Conservation (phyloP, 2,888 invertebrate genomes). For the Omphaloscelis lunosa region DNA sequence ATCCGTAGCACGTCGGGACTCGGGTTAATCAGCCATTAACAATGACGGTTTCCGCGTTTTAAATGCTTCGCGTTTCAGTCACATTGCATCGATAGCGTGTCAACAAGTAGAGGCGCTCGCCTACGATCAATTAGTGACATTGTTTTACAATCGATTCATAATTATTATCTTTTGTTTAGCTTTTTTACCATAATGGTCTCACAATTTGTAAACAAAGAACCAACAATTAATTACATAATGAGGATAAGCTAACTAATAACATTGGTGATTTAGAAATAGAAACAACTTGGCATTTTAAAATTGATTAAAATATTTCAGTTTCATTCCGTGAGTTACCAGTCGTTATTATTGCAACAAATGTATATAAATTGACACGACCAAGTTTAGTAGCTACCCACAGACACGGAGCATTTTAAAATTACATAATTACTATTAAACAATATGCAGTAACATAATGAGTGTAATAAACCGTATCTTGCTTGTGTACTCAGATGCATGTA, state of each 20-base stretch:
- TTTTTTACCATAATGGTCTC: slow-evolving; percentile 68
- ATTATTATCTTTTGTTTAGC: slow-evolving; percentile 76
- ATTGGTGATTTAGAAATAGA: slow-evolving; percentile 45
- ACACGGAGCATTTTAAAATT: slow-evolving; percentile 26
- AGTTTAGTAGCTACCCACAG: slow-evolving; percentile 12
- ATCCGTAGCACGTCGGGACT: slow-evolving; percentile 54
- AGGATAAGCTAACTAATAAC: slow-evolving; percentile 57
- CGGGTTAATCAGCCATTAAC: slow-evolving; percentile 54
- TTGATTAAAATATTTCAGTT: slow-evolving; percentile 22
- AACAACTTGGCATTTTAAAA: slow-evolving; percentile 25
- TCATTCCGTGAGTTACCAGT: not conserved
- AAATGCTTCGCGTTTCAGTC: slow-evolving; percentile 56
- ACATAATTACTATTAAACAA: slow-evolving; percentile 41
- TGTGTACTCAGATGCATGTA: slow-evolving; percentile 51
- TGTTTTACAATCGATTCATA: slow-evolving; percentile 79
- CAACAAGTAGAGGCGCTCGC: slow-evolving; percentile 69
- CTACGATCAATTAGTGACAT: slow-evolving; percentile 84
- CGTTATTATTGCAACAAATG: slow-evolving; percentile 24
- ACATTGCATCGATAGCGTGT: slow-evolving; percentile 65
- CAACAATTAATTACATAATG: slow-evolving; percentile 57
- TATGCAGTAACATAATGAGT: slow-evolving; percentile 39
- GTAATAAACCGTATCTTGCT: slow-evolving; percentile 43
- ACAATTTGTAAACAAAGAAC: slow-evolving; percentile 59
- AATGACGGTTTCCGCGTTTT: slow-evolving; percentile 58
- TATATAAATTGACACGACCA: slow-evolving; percentile 25